Conservation (phyloP, 2,888 invertebrate genomes). For the Drosophila colorata region DNA sequence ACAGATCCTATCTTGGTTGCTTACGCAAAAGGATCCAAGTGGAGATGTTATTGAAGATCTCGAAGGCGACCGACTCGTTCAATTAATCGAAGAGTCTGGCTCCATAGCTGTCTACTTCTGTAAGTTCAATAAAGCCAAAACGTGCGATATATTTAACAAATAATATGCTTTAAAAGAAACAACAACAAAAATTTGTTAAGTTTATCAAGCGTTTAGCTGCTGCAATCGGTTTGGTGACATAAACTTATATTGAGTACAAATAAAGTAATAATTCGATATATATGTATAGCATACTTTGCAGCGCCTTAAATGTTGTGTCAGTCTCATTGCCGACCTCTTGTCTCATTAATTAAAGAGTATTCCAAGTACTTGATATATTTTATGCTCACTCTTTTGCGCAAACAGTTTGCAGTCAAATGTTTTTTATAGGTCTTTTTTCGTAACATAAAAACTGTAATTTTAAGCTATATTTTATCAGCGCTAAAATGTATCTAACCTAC, state of each 20-base stretch:
- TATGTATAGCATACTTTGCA: slow-evolving; percentile 45
- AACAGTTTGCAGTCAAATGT: slow-evolving; percentile 78
- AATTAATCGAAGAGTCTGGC: slow-evolving; percentile 91
- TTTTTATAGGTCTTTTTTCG: slow-evolving; percentile 39
- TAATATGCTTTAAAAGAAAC: background rate
- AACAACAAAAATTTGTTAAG: slow-evolving; percentile 35
- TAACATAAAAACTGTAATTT: slow-evolving; percentile 30
- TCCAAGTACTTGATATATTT: slow-evolving; percentile 49
- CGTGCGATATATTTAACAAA: slow-evolving; percentile 52
- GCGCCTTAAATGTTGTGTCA: slow-evolving; percentile 28
- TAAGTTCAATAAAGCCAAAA: slow-evolving; percentile 86
- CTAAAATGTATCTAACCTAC: slow-evolving; percentile 76
- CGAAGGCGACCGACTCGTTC: slow-evolving; percentile 91
- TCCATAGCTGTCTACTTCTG: slow-evolving; percentile 96
- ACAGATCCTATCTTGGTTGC: slow-evolving; percentile 94
- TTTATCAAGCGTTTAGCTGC: slow-evolving; percentile 50
- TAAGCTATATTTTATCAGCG: slow-evolving; percentile 62
- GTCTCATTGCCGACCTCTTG: slow-evolving; percentile 13
- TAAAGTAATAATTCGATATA: background rate
- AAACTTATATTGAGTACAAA: slow-evolving; percentile 35
- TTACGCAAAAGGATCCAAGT: slow-evolving; percentile 96
- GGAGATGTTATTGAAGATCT: slow-evolving; percentile 95
- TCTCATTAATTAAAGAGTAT: background rate
- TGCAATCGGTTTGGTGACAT: slow-evolving; percentile 83
- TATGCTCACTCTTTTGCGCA: slow-evolving; percentile 83